Evolutionary conservation across 2,113 vertebrate genomes (phyloP).

Genomic region (Paralichthys olivaceus): DNA sequence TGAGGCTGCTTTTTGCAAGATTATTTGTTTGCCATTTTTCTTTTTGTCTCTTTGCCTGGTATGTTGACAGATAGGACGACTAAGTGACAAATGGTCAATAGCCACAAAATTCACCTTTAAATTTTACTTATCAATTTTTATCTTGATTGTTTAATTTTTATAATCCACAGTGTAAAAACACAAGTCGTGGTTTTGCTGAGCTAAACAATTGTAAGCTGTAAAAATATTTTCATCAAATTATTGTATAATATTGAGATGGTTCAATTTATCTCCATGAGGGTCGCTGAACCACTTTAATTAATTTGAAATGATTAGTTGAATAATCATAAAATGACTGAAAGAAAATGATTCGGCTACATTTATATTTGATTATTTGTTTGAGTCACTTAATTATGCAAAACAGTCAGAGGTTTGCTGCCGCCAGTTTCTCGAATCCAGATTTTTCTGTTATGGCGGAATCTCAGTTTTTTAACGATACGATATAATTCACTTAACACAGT

Average conservation of each 20-base stretch:
- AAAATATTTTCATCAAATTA: neutral
- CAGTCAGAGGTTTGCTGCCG: neutral
- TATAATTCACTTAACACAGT: too few species aligned
- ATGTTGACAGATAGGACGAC: too few species aligned
- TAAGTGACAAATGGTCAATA: too few species aligned
- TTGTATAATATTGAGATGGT: neutral
- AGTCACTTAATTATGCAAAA: neutral
- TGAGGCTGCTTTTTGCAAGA: neutral
- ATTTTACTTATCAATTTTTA: too few species aligned
- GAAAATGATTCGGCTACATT: neutral
- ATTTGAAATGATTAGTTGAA: neutral
- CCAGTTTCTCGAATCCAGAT: neutral
- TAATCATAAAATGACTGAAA: neutral
- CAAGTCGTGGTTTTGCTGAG: neutral
- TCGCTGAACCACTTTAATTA: too few species aligned
- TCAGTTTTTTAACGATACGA: too few species aligned
- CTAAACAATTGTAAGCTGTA: neutral
- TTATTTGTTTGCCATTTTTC: neutral
- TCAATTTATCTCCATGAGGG: neutral
- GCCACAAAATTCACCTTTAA: too few species aligned
- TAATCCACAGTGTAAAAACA: neutral
- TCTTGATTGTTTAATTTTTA: too few species aligned
- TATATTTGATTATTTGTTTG: neutral
- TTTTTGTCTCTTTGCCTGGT: too few species aligned
- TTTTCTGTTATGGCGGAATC: too few species aligned